Conservation (phyloP, 1,140 invertebrate species). For the Kradibia gibbosae region DNA sequence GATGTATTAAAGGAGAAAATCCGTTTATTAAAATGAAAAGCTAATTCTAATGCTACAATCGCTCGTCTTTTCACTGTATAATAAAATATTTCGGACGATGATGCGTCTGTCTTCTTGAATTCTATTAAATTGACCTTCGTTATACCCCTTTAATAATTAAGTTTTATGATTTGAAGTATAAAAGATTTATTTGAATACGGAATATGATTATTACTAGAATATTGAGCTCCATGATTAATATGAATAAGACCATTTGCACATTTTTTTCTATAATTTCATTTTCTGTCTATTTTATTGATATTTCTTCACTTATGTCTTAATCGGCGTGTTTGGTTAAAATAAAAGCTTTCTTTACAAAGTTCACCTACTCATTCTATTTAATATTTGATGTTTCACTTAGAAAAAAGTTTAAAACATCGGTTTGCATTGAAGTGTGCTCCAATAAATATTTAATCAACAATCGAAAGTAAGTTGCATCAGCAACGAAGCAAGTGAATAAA, state of each 20-base stretch:
- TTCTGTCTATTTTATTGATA: too few species aligned
- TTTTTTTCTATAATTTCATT: too few species aligned
- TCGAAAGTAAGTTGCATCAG: neutral
- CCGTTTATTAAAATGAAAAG: conserved; percentile 45
- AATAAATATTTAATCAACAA: neutral
- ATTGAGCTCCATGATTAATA: too few species aligned
- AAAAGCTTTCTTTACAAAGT: too few species aligned
- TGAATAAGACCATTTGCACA: too few species aligned
- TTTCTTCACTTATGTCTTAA: too few species aligned
- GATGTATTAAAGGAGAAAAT: conserved; percentile 19
- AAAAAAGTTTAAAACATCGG: too few species aligned
- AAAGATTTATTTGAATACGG: neutral
- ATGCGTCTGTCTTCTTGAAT: conserved; percentile 19
- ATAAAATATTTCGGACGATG: conserved; percentile 14
- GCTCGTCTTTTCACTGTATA: conserved; percentile 9
- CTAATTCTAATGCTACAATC: conserved; percentile 30
- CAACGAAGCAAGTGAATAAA: neutral
- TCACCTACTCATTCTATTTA: too few species aligned
- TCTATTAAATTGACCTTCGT: neutral
- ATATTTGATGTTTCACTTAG: too few species aligned
- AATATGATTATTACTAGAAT: too few species aligned
- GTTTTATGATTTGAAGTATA: neutral
- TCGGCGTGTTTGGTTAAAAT: too few species aligned
- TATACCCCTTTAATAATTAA: neutral
- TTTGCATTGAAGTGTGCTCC: too few species aligned